Base-by-base conservation (phyloP, 2,113 vertebrate genomes). In the Anseranas semipalmata region DNA sequence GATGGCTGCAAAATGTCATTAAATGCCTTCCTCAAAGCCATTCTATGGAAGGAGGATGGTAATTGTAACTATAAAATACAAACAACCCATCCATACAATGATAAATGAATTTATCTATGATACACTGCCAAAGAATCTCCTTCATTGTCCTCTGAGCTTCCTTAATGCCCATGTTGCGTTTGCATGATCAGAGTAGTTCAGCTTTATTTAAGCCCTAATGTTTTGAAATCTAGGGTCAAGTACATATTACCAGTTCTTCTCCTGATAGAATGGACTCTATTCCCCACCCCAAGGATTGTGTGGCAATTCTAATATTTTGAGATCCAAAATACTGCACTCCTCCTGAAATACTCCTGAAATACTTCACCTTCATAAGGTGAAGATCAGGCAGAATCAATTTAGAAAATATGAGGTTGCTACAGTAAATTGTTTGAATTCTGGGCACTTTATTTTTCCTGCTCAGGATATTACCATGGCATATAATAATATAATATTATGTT, bases 281-380 rank as follows among this genome's bases (percentile, higher is more conserved):
- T 50, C 2, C 15, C 2, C 7, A 45, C 4, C 6, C 3, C 1
- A 1, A 62, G 15, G 27, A 74, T 21, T 2, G 0, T 16, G n/a
- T 10, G 16, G 12, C 2, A n/a, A 46, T 72, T 81, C 24, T 50
- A 91, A 74, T 3, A 83, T 76, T 90, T 67, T 71, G 37, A 75
- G 21, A 77, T 58, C 10, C 7, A 91, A 84, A 84, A 41, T 35
- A 53, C 5, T 68, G 75, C 4, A 20, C 8, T 77, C 63, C 45
- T 66, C 83, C 14, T 30, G 87, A 84, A 21, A n/a, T n/a, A n/a
- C n/a, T n/a, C n/a, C n/a, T n/a, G n/a, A n/a, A n/a, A n/a, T n/a
- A n/a, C n/a, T n/a, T n/a, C n/a, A n/a, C n/a, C n/a, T n/a, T n/a
- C 30, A 21, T 20, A 73, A 74, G 9, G 5, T 75, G 8, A 70